These are phyloP conservation scores for Amblyteles armatorius DNA, from an alignment of 2,888 invertebrate genomes.

Conservation along the genomic window DNA sequence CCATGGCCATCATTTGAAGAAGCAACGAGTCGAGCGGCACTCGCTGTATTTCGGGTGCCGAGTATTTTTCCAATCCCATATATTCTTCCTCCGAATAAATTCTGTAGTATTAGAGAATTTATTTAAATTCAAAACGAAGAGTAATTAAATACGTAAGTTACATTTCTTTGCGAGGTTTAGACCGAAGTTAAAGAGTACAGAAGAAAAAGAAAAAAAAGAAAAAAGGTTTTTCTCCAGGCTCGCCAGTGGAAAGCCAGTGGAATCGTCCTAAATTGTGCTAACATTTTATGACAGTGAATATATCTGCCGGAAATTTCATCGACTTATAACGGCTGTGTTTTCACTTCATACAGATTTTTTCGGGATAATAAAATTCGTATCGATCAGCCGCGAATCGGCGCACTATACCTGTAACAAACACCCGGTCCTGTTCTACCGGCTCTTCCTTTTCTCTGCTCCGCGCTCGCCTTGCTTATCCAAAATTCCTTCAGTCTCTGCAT, in stretches of 20 bases:
- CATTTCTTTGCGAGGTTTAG: not conserved
- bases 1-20: conserved; percentile 97
- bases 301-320: no score
- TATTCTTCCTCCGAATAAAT: conserved; percentile 95
- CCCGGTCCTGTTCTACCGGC: conserved; percentile 98
- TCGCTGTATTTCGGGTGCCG: conserved; percentile 96
- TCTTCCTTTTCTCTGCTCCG: conserved; percentile 98
- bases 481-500: conserved; percentile 97
- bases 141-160: not conserved
- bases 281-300: not conserved
- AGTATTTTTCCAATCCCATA: conserved; percentile 91
- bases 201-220: not conserved
- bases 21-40: conserved; percentile 97
- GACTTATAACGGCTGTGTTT: no score
- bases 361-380: not conserved
- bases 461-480: conserved; percentile 98
- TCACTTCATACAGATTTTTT: no score
- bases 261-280: not conserved
- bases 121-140: conserved; percentile 11
- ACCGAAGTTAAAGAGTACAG: not conserved
- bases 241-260: not conserved
- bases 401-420: conserved; percentile 89
- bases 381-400: not conserved
- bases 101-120: conserved; percentile 83
- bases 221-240: not conserved